Percentiles rank a stretch among this genome's conserved stretches.
These are phyloP conservation scores for Bradypodion ventrale DNA, from an alignment of 2,797 vertebrate species.

Conservation along the genomic window DNA sequence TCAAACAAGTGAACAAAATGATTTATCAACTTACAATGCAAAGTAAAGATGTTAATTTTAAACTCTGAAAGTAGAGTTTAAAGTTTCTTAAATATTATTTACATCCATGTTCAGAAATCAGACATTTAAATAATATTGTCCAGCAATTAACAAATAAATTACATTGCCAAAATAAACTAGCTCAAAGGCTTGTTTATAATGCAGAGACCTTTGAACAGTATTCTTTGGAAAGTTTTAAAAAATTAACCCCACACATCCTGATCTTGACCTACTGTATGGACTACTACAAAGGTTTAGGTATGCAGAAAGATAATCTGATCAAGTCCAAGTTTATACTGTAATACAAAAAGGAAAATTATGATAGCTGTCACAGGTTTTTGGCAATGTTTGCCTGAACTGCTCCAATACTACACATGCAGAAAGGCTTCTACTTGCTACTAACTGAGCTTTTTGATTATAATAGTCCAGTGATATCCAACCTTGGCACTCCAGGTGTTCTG, in stretches of 20 bases:
- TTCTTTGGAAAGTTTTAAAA: constrained; percentile 4
- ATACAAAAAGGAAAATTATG: background rate
- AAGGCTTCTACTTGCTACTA: background rate
- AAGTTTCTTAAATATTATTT: too few species aligned
- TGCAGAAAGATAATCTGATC: constrained; percentile 23
- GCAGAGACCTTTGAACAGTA: constrained; percentile 2
- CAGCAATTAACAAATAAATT: background rate
- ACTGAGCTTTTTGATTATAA: background rate
- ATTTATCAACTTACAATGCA: too few species aligned
- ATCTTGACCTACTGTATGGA: constrained; percentile 39
- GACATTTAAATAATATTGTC: constrained; percentile 24
- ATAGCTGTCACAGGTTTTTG: background rate
- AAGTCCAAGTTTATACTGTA: background rate
- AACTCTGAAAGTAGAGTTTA: too few species aligned
- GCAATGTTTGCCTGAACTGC: background rate
- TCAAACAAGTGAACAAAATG: too few species aligned
- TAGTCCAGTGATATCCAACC: too few species aligned
- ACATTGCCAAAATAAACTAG: background rate
- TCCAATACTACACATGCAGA: background rate
- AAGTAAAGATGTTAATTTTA: too few species aligned
- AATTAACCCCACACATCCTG: too few species aligned
- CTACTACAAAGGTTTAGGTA: background rate
- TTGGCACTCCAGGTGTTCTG: too few species aligned
- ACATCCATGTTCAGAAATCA: too few species aligned
- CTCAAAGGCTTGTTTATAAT: constrained; percentile 21